phyloP scores from a whole-genome alignment of 2,113 vertebrate species.

The Paramormyrops kingsleyae region DNA sequence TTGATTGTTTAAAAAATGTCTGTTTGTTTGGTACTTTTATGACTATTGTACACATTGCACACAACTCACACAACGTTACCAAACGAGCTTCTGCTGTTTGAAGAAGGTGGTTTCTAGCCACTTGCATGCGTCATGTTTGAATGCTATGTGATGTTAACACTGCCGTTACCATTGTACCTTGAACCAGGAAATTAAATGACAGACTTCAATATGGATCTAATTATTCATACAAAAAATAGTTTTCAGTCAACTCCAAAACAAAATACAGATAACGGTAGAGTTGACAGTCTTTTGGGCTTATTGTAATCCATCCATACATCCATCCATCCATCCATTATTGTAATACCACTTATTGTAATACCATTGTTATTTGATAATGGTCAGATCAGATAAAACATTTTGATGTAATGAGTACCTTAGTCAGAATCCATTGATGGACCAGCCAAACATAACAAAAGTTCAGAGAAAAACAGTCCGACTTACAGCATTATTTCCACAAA shows the following conservation, averaged over 20 bases:
- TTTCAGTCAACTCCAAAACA: background rate
- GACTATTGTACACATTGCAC: constrained; percentile 51
- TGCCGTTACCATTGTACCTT: constrained; percentile 60
- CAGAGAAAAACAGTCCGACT: constrained; percentile 51
- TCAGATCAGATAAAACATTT: constrained; percentile 20
- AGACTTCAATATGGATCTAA: constrained; percentile 51
- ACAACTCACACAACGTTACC: constrained; percentile 65
- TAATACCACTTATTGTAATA: background rate
- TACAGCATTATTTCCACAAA: constrained; percentile 38
- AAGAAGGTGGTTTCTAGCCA: constrained; percentile 66
- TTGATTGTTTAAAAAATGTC: constrained; percentile 51
- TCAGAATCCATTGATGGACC: constrained; percentile 43
- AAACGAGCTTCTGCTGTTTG: constrained; percentile 64
- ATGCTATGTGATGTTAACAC: constrained; percentile 58
- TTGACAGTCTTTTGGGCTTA: background rate
- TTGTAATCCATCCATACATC: background rate
- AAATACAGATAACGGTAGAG: background rate
- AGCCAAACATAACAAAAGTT: constrained; percentile 44
- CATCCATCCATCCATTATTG: too few species aligned
- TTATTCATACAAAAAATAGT: background rate
- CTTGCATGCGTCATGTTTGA: constrained; percentile 66
- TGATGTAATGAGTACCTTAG: constrained; percentile 42
- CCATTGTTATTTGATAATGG: background rate
- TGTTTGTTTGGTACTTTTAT: constrained; percentile 63
- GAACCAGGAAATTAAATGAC: constrained; percentile 50